Evolutionary conservation across 2,888 invertebrate species (phyloP), one percentile per base, ranked within the genome.

Genomic region (Drosophila ustulata): DNA sequence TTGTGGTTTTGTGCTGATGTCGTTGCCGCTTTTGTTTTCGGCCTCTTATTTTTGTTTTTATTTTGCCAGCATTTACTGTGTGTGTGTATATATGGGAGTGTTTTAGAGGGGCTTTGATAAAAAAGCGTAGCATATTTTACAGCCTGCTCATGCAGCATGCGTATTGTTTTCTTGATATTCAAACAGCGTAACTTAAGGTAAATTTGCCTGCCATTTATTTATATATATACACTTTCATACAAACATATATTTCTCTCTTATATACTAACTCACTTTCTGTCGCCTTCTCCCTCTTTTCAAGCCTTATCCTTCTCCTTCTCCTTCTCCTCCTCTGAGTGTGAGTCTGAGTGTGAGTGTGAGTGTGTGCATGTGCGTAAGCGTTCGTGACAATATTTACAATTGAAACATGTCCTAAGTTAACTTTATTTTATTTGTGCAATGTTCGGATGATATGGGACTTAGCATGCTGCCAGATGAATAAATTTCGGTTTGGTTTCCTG

Each of bases 321-420:
- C 18, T 18, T 1, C 18, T 18, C n/a, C n/a, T n/a, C n/a, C n/a
- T n/a, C 18, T 18, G 18, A 18, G 18, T 18, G 18, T 25, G 7
- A 64, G 49, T 30, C 18, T 18, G 18, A 18, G 18, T 18, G 18
- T 25, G 7, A 64, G 49, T 30, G 4, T 30, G 1, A 45, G 23
- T 41, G 37, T 50, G 25, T 55, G 55, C 51, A 39, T 64, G 59
- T 51, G 58, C 58, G 58, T 61, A 25, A 34, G 47, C 49, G 67
- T 61, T 52, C 71, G 84, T 88, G 88, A 69, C 87, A 68, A 74
- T 88, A 86, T 88, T 85, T 88, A 71, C 84, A 73, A 76, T 50
- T 66, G 76, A 61, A 66, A 57, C 69, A 55, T 70, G 76, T 61
- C 72, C 80, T 71, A 71, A 75, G 71, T 80, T 71, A 85, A 82